phyloP scores from a whole-genome alignment of 2,113 vertebrate genomes.

The Carassius auratus region DNA sequence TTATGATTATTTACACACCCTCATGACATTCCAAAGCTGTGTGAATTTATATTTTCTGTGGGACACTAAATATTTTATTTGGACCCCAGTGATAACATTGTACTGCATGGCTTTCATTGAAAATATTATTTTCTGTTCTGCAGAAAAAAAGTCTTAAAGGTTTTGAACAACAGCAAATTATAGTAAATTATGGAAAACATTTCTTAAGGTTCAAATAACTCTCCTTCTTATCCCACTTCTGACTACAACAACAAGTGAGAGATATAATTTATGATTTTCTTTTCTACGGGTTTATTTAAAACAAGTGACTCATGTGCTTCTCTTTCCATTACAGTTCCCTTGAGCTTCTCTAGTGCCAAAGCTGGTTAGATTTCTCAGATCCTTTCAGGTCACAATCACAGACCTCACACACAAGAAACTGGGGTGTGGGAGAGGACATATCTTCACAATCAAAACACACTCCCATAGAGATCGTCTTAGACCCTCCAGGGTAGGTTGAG shows the following conservation, averaged over 20 bases:
- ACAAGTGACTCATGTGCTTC: neutral
- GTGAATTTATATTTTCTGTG: too few relatives aligned
- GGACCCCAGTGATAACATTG: too few relatives aligned
- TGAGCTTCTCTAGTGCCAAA: neutral
- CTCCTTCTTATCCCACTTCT: neutral
- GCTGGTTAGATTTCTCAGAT: neutral
- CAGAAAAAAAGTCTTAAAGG: too few relatives aligned
- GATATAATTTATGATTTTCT: neutral
- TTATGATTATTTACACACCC: neutral
- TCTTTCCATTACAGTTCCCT: neutral
- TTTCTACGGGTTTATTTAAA: neutral
- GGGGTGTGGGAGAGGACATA: constrained; percentile 18
- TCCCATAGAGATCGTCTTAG: constrained; percentile 5
- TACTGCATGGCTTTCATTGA: too few relatives aligned
- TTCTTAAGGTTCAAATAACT: neutral
- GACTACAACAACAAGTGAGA: neutral
- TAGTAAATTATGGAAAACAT: too few relatives aligned
- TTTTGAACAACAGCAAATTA: too few relatives aligned
- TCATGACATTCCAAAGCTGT: neutral
- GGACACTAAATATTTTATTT: too few relatives aligned
- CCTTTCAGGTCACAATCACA: constrained; percentile 11
- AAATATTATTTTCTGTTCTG: too few relatives aligned
- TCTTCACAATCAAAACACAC: constrained; percentile 21
- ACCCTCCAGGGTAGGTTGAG: constrained; percentile 17
- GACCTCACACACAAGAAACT: constrained; percentile 22